Evolutionary conservation across 2,888 invertebrate species (phyloP).

Genomic region (Oxytorus armatus): DNA sequence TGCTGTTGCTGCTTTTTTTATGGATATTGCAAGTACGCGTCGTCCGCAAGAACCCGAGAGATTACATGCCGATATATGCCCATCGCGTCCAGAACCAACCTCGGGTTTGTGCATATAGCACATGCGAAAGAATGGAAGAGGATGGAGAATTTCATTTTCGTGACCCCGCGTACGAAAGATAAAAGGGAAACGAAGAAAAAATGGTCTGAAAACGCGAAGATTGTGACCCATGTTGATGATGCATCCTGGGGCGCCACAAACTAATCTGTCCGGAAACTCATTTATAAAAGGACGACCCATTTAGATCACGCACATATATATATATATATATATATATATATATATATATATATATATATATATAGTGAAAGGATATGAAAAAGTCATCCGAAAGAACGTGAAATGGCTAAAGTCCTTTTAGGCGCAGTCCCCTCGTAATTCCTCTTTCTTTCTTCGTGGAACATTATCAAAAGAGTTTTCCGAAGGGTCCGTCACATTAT

Average conservation of each 20-base stretch:
- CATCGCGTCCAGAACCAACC: neutral
- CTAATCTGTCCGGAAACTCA: too few species aligned
- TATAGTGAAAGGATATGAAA: neutral
- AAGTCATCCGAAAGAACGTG: neutral
- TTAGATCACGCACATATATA: too few species aligned
- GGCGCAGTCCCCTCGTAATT: neutral
- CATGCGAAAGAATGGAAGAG: too few species aligned
- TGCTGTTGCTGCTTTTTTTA: conserved; percentile 18
- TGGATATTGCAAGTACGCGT: conserved; percentile 18
- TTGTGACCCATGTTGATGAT: too few species aligned
- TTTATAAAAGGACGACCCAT: too few species aligned
- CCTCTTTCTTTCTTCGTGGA: neutral
- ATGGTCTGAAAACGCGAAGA: neutral
- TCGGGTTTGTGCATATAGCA: conserved; percentile 2
- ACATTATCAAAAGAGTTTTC: neutral
- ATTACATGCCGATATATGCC: conserved; percentile 21
- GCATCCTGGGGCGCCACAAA: too few species aligned
- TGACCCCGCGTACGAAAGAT: neutral
- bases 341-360: too few species aligned
- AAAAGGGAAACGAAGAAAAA: neutral
- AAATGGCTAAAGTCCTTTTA: neutral
- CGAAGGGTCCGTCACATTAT: too few species aligned
- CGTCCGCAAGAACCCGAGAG: conserved; percentile 8
- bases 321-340: too few species aligned
- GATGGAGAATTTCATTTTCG: neutral